These are phyloP conservation scores for Agelaius phoeniceus DNA, from an alignment of 2,113 vertebrate species.

Conservation along the genomic window DNA sequence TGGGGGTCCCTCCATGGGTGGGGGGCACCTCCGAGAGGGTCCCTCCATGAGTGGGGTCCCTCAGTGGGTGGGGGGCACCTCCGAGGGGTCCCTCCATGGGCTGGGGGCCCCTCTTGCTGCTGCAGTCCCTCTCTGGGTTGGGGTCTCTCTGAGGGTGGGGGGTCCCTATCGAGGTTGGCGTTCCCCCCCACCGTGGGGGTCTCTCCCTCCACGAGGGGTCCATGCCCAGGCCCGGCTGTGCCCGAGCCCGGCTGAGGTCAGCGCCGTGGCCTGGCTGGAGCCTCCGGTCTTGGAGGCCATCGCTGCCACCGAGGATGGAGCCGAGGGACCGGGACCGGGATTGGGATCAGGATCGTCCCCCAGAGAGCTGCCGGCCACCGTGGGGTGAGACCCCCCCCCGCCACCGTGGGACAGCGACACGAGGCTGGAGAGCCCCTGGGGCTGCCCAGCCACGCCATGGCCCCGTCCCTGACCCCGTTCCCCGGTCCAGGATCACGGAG, in stretches of 20 bases:
- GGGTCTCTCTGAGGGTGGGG: background rate
- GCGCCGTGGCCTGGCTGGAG: background rate
- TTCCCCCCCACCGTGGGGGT: background rate
- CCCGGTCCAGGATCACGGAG: background rate
- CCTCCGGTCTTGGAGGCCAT: background rate
- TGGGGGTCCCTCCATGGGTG: no score
- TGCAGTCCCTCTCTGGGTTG: background rate
- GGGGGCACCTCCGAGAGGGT: no score
- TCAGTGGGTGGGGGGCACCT: no score
- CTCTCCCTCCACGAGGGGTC: background rate
- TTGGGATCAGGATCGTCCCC: background rate
- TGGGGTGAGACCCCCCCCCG: background rate
- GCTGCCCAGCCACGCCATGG: fast-evolving
- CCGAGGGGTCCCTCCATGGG: background rate
- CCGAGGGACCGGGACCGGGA: background rate
- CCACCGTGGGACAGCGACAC: background rate
- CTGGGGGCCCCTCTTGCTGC: no score
- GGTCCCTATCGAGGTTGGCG: background rate
- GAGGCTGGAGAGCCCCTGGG: background rate
- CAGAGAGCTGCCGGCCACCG: background rate
- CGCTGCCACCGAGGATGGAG: background rate
- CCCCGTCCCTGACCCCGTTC: background rate
- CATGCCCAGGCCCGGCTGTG: background rate
- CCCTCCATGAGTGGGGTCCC: background rate
- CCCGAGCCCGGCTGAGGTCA: background rate